A percentile compares a stretch with the other conserved stretches of the same genome.
phyloP scores from a whole-genome alignment of 1,140 invertebrate species.

The Tetramorium simillimum region DNA sequence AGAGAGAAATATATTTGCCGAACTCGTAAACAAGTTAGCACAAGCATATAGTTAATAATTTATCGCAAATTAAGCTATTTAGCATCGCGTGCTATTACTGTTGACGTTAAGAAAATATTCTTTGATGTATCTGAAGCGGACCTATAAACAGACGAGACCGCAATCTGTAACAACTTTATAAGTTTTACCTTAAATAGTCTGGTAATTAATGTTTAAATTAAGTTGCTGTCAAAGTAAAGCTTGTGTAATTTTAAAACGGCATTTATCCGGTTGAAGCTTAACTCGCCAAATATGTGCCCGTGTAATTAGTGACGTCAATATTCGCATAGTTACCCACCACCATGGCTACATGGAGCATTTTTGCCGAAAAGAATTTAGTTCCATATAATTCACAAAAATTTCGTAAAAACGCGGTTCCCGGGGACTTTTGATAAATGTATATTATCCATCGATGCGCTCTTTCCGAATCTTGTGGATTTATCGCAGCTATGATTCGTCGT shows the following conservation, averaged over 20 bases:
- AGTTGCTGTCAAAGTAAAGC: conserved; percentile 33
- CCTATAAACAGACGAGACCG: not conserved
- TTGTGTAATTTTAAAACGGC: conserved; percentile 16
- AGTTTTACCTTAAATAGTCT: conserved; percentile 22
- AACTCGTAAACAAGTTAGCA: not conserved
- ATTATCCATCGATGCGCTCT: conserved; percentile 12
- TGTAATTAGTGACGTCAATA: conserved; percentile 18
- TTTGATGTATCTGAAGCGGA: not conserved
- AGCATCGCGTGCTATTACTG: not conserved
- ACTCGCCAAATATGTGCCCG: not conserved
- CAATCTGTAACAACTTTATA: conserved; percentile 1
- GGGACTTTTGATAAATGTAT: not conserved
- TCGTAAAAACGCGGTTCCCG: not conserved
- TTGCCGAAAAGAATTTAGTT: not conserved
- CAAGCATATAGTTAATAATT: conserved; percentile 4
- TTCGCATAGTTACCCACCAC: not conserved
- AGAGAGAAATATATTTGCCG: not conserved
- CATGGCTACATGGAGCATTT: not conserved
- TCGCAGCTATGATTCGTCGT: conserved; percentile 30
- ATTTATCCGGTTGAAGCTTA: conserved; percentile 9
- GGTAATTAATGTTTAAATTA: conserved; percentile 43
- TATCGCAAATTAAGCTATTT: not conserved
- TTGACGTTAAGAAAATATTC: not conserved
- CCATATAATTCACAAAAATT: not conserved
- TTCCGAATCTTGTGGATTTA: not conserved